Evolutionary conservation across 2,797 vertebrate genomes (phyloP).

Genomic region (Sebastes goodei): DNA sequence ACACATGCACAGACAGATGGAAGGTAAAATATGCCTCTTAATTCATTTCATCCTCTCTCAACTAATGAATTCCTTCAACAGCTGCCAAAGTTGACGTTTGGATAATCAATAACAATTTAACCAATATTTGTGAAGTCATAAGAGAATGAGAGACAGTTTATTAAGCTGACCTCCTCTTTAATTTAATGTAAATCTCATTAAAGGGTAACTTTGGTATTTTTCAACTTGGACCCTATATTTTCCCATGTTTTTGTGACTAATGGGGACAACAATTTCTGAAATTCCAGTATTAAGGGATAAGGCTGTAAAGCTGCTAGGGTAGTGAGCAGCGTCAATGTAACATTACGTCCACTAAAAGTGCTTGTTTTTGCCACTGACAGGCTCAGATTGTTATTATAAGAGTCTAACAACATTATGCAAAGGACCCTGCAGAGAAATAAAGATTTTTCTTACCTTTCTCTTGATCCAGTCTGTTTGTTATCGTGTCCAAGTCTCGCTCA

Average conservation of each 20-base stretch:
- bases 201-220: not conserved
- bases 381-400: too few relatives aligned
- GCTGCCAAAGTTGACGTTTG: not conserved
- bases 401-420: too few relatives aligned
- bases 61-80: not conserved
- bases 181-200: not conserved
- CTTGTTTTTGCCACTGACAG: too few relatives aligned
- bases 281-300: too few relatives aligned
- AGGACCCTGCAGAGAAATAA: too few relatives aligned
- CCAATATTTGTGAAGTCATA: not conserved
- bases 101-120: not conserved
- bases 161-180: not conserved
- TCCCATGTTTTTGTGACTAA: not conserved
- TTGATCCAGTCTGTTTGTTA: too few relatives aligned
- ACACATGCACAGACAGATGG: slow-evolving; percentile 23
- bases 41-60: not conserved
- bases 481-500: too few relatives aligned
- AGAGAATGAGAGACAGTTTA: not conserved
- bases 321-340: too few relatives aligned
- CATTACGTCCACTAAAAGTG: too few relatives aligned
- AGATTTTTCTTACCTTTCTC: too few relatives aligned
- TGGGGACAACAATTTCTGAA: not conserved
- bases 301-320: too few relatives aligned
- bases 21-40: slow-evolving; percentile 11
- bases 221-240: not conserved